Evolutionary conservation across 2,888 invertebrate genomes (phyloP).

Genomic region (Ochlodes sylvanus): DNA sequence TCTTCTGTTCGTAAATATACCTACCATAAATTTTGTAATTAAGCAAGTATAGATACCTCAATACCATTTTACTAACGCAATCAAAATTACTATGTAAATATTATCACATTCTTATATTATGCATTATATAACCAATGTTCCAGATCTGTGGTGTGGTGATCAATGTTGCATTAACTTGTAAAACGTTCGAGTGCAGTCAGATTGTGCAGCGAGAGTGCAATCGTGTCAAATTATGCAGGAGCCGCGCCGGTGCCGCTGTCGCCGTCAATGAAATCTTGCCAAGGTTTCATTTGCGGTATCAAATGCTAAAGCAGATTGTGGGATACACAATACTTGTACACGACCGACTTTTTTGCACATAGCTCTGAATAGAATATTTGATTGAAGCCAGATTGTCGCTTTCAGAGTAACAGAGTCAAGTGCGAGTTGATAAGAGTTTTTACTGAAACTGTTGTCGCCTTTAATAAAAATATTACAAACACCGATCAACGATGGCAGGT

Average conservation of each 20-base stretch:
- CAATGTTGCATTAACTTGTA: constrained; percentile 21
- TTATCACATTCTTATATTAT: too few relatives aligned
- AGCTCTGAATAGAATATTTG: constrained; percentile 7
- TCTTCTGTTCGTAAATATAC: constrained; percentile 28
- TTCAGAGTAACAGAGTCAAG: background rate
- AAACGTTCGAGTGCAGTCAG: constrained; percentile 28
- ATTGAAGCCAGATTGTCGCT: background rate
- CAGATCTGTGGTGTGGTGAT: background rate
- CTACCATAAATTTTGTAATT: background rate
- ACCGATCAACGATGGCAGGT: too few relatives aligned
- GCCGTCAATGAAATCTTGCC: constrained; percentile 35
- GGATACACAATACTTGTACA: constrained; percentile 24
- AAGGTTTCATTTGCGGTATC: constrained; percentile 36
- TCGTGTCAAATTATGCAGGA: constrained; percentile 33
- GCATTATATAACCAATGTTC: background rate
- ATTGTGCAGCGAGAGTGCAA: constrained; percentile 32
- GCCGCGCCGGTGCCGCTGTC: constrained; percentile 28
- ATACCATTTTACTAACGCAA: too few relatives aligned
- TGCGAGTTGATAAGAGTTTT: background rate
- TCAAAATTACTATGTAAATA: too few relatives aligned
- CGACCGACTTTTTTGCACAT: constrained; percentile 2
- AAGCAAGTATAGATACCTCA: too few relatives aligned
- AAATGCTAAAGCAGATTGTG: constrained; percentile 29
- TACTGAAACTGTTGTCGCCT: background rate
- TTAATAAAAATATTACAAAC: too few relatives aligned